phyloP scores from a whole-genome alignment of 2,888 invertebrate species.

The Hydrotaea diabolus region DNA sequence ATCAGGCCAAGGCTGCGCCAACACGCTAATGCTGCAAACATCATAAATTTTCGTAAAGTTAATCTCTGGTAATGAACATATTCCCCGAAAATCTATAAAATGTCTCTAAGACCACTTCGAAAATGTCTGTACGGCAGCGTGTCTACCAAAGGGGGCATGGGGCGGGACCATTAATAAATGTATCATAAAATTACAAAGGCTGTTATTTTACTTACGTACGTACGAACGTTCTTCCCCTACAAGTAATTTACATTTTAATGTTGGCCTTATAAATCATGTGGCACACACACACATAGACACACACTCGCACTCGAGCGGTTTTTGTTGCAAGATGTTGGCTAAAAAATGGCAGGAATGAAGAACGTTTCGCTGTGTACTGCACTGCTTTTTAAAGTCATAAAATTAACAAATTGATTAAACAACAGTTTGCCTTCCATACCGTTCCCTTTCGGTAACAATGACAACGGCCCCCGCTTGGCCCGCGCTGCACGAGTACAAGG shows the following conservation, averaged over 20 bases:
- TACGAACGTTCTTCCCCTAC: conserved; percentile 22
- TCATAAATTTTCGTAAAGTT: conserved; percentile 41
- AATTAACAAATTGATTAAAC: conserved; percentile 68
- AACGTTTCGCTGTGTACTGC: conserved; percentile 7
- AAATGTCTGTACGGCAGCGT: not conserved
- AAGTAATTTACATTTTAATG: conserved; percentile 42
- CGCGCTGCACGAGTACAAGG: not conserved
- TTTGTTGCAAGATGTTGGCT: conserved; percentile 23
- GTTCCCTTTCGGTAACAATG: conserved; percentile 57
- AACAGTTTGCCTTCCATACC: conserved; percentile 46
- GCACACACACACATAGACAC: not conserved
- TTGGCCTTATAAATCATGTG: conserved; percentile 22
- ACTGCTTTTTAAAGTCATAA: conserved; percentile 63
- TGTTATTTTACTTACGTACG: not conserved
- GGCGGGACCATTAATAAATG: conserved; percentile 31
- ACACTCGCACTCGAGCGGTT: not conserved
- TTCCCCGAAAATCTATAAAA: conserved; percentile 31
- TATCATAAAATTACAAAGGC: conserved; percentile 38
- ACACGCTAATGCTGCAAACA: conserved; percentile 18
- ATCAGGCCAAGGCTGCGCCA: not conserved
- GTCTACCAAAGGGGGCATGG: not conserved
- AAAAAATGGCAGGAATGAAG: not conserved
- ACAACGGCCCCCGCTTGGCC: conserved; percentile 47
- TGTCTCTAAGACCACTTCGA: conserved; percentile 8
- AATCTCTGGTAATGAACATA: conserved; percentile 43